Evolutionary conservation across 2,113 vertebrate species (phyloP).

Genomic region (Chaetura pelagica): DNA sequence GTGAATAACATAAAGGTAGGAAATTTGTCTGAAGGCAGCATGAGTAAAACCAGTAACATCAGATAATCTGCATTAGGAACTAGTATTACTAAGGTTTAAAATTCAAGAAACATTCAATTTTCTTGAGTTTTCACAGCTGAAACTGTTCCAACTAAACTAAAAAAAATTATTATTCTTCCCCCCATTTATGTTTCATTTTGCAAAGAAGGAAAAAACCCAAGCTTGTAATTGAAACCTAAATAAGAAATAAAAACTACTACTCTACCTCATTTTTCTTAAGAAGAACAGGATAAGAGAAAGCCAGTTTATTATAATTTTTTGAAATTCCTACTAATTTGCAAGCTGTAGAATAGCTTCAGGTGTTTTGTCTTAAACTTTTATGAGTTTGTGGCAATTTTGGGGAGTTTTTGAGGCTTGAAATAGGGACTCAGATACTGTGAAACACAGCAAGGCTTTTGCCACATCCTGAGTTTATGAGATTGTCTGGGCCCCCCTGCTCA

Average conservation of each 20-base stretch:
- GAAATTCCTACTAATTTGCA: background rate
- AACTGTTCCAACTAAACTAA: background rate
- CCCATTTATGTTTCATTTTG: background rate
- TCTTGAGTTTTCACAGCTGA: background rate
- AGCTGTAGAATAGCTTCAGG: background rate
- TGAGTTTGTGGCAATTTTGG: background rate
- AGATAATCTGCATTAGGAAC: background rate
- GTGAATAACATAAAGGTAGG: background rate
- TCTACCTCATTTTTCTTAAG: background rate
- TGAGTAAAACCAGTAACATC: background rate
- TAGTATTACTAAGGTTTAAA: background rate
- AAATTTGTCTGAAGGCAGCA: background rate
- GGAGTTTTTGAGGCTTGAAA: background rate
- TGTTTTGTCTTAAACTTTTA: background rate
- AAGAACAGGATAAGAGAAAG: background rate
- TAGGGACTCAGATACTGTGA: background rate
- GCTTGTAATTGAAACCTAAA: background rate
- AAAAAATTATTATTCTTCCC: background rate
- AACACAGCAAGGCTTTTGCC: rapidly evolving
- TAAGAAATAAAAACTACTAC: background rate
- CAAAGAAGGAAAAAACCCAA: background rate
- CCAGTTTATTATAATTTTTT: background rate
- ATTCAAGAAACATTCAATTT: background rate
- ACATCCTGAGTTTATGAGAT: background rate
- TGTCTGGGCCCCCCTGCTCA: background rate